phyloP scores from a whole-genome alignment of 2,888 invertebrate genomes.

The Troides aeacus region DNA sequence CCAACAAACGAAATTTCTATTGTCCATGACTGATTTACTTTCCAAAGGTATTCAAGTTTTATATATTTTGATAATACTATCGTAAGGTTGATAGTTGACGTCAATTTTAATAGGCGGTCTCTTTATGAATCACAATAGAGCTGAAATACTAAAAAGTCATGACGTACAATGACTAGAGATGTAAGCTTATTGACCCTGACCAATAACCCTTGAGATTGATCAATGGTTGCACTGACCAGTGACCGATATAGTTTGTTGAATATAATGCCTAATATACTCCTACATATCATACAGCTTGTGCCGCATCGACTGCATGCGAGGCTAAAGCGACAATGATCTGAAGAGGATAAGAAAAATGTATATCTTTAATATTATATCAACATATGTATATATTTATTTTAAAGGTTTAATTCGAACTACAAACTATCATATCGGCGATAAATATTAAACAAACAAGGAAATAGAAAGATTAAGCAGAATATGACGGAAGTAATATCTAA shows the following conservation, averaged over 20 bases:
- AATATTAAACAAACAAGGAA: too few relatives aligned
- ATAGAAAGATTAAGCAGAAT: too few relatives aligned
- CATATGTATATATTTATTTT: too few relatives aligned
- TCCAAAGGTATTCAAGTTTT: too few relatives aligned
- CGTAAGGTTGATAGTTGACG: too few relatives aligned
- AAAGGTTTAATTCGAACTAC: too few relatives aligned
- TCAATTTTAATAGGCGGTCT: neutral
- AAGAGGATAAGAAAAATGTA: neutral
- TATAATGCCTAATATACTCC: constrained; percentile 14
- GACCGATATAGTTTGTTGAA: neutral
- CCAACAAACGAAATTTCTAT: too few relatives aligned
- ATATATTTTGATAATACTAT: too few relatives aligned
- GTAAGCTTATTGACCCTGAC: constrained; percentile 9
- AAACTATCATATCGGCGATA: too few relatives aligned
- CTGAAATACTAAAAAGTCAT: constrained; percentile 1
- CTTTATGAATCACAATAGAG: constrained; percentile 6
- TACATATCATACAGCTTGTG: neutral
- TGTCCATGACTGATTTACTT: too few relatives aligned
- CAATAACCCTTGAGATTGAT: constrained; percentile 15
- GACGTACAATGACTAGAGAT: constrained; percentile 10
- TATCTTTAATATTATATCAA: too few relatives aligned
- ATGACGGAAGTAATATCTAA: too few relatives aligned
- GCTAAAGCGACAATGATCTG: constrained; percentile 11
- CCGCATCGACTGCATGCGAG: neutral
- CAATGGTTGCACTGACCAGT: neutral